These are phyloP conservation scores for Lycodopsis pacificus DNA, from an alignment of 2,797 vertebrate genomes.

Conservation along the genomic window DNA sequence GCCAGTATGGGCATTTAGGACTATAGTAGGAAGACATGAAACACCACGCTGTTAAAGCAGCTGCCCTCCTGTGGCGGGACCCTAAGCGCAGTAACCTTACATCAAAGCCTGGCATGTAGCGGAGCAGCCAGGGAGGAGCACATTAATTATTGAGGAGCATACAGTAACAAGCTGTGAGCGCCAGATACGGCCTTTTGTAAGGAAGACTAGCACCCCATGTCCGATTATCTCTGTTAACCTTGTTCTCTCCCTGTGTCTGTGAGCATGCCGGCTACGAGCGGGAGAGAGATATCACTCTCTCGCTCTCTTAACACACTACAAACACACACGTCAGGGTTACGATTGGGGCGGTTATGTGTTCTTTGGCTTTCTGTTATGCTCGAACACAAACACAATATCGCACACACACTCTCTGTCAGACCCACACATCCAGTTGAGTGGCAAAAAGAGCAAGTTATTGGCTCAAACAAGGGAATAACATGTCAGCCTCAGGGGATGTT, in stretches of 20 bases:
- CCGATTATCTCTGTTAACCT: constrained; percentile 82
- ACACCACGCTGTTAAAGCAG: constrained; percentile 63
- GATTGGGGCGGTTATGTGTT: constrained; percentile 38
- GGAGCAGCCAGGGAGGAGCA: constrained; percentile 78
- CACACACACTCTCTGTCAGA: constrained; percentile 5
- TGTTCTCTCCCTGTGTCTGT: constrained; percentile 28
- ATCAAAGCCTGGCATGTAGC: constrained; percentile 83
- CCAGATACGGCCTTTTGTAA: constrained; percentile 75
- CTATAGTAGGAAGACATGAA: constrained; percentile 83
- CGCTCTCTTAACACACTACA: constrained; percentile 16
- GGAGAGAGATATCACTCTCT: constrained; percentile 27
- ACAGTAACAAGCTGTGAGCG: constrained; percentile 82
- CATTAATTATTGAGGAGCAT: constrained; percentile 85
- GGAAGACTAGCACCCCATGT: constrained; percentile 75
- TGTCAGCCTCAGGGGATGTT: constrained; percentile 61
- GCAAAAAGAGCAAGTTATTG: constrained; percentile 67
- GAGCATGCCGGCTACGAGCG: constrained; percentile 24
- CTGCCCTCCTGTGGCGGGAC: constrained; percentile 76
- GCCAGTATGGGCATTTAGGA: constrained; percentile 52
- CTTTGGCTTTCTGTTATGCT: constrained; percentile 47
- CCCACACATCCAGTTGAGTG: constrained; percentile 26
- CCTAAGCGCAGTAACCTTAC: constrained; percentile 82
- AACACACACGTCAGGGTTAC: constrained; percentile 20
- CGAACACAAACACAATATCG: constrained; percentile 46
- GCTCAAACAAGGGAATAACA: constrained; percentile 68